These are phyloP conservation scores for Propithecus perrieri DNA, from an alignment of 2,797 vertebrate genomes.

Conservation along the genomic window DNA sequence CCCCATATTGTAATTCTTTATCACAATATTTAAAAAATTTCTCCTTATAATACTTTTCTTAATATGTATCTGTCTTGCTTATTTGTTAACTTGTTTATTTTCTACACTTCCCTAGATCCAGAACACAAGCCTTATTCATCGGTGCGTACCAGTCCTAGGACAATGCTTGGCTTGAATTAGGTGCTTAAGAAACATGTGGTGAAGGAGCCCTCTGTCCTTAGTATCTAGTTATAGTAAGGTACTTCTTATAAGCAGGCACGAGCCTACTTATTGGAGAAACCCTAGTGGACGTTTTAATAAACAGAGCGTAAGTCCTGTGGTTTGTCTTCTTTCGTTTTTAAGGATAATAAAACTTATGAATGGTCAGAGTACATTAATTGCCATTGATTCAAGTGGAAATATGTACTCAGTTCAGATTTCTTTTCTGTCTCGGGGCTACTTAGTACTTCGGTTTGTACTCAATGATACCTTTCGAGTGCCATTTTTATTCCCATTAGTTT, in stretches of 20 bases:
- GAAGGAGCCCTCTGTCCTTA: background rate
- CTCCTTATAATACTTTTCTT: background rate
- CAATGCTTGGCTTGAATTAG: background rate
- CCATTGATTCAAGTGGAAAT: slow-evolving; percentile 48
- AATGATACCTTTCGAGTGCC: slow-evolving; percentile 37
- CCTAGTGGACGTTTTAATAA: background rate
- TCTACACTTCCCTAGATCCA: background rate
- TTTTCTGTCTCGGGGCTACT: slow-evolving; percentile 50
- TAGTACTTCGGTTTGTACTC: slow-evolving; percentile 39
- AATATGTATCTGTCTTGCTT: background rate
- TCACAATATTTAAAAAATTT: background rate
- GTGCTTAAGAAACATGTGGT: background rate
- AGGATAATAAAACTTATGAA: background rate
- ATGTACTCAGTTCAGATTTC: slow-evolving; percentile 49
- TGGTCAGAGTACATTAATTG: slow-evolving; percentile 27
- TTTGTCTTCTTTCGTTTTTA: slow-evolving; percentile 35
- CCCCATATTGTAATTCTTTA: background rate
- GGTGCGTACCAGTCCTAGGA: background rate
- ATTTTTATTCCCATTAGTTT: slow-evolving; percentile 55
- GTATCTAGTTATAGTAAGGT: background rate
- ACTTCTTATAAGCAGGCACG: background rate
- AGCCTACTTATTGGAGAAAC: background rate
- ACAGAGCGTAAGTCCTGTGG: background rate
- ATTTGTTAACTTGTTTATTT: background rate
- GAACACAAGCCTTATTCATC: background rate